Evolutionary conservation across 2,797 vertebrate species (phyloP), one percentile per base, ranked within the genome.

Genomic region (Anisognathus igniventris): DNA sequence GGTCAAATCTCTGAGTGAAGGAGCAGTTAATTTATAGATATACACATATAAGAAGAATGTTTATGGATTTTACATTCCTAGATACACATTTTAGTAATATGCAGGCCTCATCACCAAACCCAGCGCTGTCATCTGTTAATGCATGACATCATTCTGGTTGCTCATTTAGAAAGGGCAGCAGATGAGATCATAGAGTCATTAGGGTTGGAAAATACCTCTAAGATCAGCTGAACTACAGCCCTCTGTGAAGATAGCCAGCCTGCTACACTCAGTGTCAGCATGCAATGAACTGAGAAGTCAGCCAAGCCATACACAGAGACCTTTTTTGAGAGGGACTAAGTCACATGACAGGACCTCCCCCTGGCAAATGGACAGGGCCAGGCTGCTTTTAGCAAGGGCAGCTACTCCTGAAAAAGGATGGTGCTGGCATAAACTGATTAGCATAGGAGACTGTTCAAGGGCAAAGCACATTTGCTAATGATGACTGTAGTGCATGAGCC

Each of bases 391-490:
- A 95, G 71, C 75, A 92, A 92, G 85, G 57, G 31, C 85, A 74
- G 65, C 80, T 86, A 77, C 73, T 92, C 25, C 40, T 87, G 60
- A 47, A 76, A 82, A 79, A 61, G 58, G 40, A 86, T 28, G 56
- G 56, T 28, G 83, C 22, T 61, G 44, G 54, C 44, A 84, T 39
- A 93, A 72, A 94, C 82, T 57, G 8, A 79, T 92, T 80, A 76
- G 65, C 51, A 81, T 53, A 93, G 80, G 51, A 90, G 56, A 75
- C 84, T 80, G 28, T 66, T 94, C 90, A 96, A 96, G 91, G 88
- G 53, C 82, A 96, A 93, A 86, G 65, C 18, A 31, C 62, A 88
- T 90, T 90, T 40, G 42, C 47, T 90, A 82, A 93, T 58, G 54
- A 67, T n/a, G 22, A 15, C 64, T 75, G 3, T 7, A 54, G 30